Percentiles rank a stretch among this genome's conserved stretches.
Conservation (phyloP, 2,888 invertebrate genomes). For the Hyposoter dolosus region DNA sequence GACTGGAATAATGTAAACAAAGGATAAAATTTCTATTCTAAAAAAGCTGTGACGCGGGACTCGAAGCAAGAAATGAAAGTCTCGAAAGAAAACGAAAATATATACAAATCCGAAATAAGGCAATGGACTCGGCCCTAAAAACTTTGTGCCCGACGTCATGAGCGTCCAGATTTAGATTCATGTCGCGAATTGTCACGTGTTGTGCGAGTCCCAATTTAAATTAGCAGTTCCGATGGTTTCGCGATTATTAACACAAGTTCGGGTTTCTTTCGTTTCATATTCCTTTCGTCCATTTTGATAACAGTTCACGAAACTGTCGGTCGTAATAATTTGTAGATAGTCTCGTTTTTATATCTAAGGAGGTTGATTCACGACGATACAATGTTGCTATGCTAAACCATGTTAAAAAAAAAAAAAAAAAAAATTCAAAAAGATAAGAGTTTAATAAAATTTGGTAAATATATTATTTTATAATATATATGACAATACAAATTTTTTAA, state of each 20-base stretch:
- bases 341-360: background rate
- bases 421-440: too few species aligned
- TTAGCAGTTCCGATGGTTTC: constrained; percentile 4
- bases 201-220: constrained; percentile 15
- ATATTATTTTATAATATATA: too few species aligned
- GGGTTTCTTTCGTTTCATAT: background rate
- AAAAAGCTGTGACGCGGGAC: background rate
- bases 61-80: too few species aligned
- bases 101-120: background rate
- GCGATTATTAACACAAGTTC: background rate
- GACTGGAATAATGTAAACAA: background rate
- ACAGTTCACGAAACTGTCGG: background rate
- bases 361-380: too few species aligned
- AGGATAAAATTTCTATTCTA: background rate
- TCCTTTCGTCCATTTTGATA: background rate
- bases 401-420: too few species aligned
- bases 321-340: background rate
- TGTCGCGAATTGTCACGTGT: constrained; percentile 6
- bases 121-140: background rate
- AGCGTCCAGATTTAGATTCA: background rate
- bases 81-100: background rate
- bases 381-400: too few species aligned
- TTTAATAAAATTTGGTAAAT: too few species aligned
- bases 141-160: background rate
- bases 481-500: too few species aligned